Evolutionary conservation across 2,113 vertebrate genomes (phyloP).

Genomic region (Oreotrochilus melanogaster): DNA sequence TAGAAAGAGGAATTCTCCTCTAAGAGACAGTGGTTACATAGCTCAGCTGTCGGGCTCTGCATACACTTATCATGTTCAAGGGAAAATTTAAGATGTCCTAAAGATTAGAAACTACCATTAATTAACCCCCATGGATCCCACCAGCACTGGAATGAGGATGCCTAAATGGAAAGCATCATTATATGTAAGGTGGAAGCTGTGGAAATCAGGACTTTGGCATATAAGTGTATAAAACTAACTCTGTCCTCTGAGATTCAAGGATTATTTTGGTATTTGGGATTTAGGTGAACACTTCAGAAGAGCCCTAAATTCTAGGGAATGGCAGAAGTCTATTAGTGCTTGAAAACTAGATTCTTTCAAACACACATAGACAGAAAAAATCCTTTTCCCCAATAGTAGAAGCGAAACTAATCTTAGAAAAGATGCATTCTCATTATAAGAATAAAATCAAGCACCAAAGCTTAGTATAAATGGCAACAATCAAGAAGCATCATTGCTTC

Average conservation of each 20-base stretch:
- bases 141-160: not conserved
- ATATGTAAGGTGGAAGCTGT: conserved; percentile 1
- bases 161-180: conserved; percentile 2
- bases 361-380: not conserved
- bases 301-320: conserved; percentile 11
- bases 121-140: conserved; percentile 25
- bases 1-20: not conserved
- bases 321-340: not conserved
- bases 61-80: not conserved
- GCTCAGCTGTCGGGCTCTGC: not conserved
- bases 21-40: not conserved
- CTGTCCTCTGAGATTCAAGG: conserved; percentile 1
- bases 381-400: not conserved
- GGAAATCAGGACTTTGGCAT: not conserved
- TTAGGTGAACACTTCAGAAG: conserved; percentile 12
- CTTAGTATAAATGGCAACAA: not conserved
- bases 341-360: not conserved
- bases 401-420: not conserved
- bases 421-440: not conserved
- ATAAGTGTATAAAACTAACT: not conserved
- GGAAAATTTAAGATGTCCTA: conserved; percentile 43
- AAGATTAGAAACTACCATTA: conserved; percentile 45
- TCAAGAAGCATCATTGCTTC: not conserved
- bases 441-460: not conserved
- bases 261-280: conserved; percentile 42